Evolutionary conservation across 2,113 vertebrate species (phyloP).

Genomic region (Labeo rohita): DNA sequence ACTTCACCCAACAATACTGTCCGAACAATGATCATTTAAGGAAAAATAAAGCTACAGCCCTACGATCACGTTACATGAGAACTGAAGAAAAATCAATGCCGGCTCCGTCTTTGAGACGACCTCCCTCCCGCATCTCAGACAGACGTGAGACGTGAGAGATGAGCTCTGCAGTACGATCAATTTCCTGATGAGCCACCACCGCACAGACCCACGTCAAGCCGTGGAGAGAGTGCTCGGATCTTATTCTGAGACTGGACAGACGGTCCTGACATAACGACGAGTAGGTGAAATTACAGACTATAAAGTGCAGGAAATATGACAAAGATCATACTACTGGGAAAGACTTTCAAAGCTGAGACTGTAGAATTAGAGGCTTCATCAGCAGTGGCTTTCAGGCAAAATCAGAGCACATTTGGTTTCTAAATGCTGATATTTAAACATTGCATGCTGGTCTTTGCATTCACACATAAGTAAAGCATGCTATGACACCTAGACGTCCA

Average conservation of each 20-base stretch:
- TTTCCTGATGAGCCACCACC: constrained; percentile 17
- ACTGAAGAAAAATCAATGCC: constrained; percentile 18
- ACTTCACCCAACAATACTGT: neutral
- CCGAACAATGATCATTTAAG: neutral
- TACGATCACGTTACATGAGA: constrained; percentile 16
- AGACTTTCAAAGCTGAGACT: constrained; percentile 9
- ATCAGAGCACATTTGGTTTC: constrained; percentile 23
- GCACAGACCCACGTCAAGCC: neutral
- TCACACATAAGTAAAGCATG: constrained; percentile 39
- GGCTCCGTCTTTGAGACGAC: constrained; percentile 19
- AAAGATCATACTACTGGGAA: constrained; percentile 27
- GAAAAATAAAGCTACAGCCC: neutral
- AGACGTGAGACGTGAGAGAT: constrained; percentile 14
- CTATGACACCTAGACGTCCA: constrained; percentile 43
- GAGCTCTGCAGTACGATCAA: constrained; percentile 53
- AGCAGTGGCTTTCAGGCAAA: constrained; percentile 43
- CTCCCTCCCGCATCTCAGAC: constrained; percentile 39
- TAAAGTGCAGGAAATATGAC: constrained; percentile 60
- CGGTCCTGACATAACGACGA: constrained; percentile 24
- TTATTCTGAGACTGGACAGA: neutral
- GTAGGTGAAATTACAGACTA: constrained; percentile 28
- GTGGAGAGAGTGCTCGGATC: neutral
- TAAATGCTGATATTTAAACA: neutral
- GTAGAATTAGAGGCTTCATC: constrained; percentile 45
- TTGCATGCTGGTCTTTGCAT: constrained; percentile 46